A percentile compares a stretch with the other conserved stretches of the same genome.
phyloP scores from a whole-genome alignment of 2,113 vertebrate genomes.

The Electrona antarctica region DNA sequence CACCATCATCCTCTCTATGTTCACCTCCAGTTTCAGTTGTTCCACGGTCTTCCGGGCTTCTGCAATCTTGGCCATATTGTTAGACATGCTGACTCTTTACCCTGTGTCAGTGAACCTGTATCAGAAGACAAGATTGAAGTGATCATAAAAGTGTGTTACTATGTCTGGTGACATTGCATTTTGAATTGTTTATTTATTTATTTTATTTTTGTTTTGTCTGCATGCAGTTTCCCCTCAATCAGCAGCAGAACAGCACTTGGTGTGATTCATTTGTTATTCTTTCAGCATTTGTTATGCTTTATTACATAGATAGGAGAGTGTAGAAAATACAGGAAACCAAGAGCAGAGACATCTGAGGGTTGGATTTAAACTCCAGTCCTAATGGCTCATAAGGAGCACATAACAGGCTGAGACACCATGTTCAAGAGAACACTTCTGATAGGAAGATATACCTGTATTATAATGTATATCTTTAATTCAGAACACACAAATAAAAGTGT shows the following conservation, averaged over 20 bases:
- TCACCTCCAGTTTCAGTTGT: slow-evolving; percentile 90
- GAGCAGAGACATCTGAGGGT: not conserved
- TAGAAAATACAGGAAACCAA: not conserved
- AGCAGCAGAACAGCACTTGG: not conserved
- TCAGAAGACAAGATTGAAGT: slow-evolving; percentile 5
- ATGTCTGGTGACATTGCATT: too few relatives aligned
- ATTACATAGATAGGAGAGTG: not conserved
- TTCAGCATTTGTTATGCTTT: not conserved
- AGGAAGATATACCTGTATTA: too few relatives aligned
- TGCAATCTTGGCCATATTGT: slow-evolving; percentile 93
- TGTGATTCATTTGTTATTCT: not conserved
- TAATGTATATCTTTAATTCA: too few relatives aligned
- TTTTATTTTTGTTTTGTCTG: too few relatives aligned
- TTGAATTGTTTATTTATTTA: too few relatives aligned
- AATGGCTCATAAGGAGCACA: too few relatives aligned
- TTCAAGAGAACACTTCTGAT: too few relatives aligned
- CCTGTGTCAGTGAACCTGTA: slow-evolving; percentile 34
- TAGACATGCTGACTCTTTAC: slow-evolving; percentile 82
- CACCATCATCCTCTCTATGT: slow-evolving; percentile 92
- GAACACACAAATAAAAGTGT: too few relatives aligned
- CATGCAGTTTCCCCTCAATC: too few relatives aligned
- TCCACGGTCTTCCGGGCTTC: slow-evolving; percentile 90
- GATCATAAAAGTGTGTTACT: too few relatives aligned
- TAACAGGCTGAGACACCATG: too few relatives aligned
- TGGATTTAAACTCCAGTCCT: too few relatives aligned